Evolutionary conservation across 2,113 vertebrate genomes (phyloP).

Genomic region (Philantomba maxwellii): DNA sequence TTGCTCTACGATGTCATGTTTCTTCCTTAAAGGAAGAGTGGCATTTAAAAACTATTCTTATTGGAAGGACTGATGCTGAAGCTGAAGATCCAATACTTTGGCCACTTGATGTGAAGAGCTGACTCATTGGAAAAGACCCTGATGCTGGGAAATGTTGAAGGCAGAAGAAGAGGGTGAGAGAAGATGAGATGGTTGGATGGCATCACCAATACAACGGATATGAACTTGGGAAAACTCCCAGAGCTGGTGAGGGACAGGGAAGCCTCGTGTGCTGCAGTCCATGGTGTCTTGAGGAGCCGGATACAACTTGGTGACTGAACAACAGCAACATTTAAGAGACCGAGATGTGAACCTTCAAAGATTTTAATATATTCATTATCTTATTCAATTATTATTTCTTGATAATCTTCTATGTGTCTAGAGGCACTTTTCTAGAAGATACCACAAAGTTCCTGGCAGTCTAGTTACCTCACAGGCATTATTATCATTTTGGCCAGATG

Average conservation of each 20-base stretch:
- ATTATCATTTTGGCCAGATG: neutral
- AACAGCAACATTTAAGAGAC: neutral
- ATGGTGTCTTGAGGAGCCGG: neutral
- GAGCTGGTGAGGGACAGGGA: neutral
- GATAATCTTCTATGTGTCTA: neutral
- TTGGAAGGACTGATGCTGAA: neutral
- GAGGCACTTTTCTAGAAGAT: neutral
- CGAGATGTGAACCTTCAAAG: neutral
- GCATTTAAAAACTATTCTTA: neutral
- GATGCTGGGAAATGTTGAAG: neutral
- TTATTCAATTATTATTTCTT: neutral
- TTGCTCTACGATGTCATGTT: neutral
- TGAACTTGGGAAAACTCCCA: neutral
- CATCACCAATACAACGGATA: rapidly evolving
- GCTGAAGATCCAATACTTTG: neutral
- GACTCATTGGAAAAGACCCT: neutral
- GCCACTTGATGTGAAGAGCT: neutral
- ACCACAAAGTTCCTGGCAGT: neutral
- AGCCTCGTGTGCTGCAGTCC: neutral
- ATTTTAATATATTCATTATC: neutral
- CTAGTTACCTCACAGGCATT: neutral
- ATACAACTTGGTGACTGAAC: neutral
- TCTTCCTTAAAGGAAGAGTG: neutral
- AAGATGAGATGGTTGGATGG: neutral
- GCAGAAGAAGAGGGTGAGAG: neutral